Percentiles rank a stretch among this genome's conserved stretches.
Conservation (phyloP, 2,113 vertebrate genomes). For the Opisthocomus hoazin region DNA sequence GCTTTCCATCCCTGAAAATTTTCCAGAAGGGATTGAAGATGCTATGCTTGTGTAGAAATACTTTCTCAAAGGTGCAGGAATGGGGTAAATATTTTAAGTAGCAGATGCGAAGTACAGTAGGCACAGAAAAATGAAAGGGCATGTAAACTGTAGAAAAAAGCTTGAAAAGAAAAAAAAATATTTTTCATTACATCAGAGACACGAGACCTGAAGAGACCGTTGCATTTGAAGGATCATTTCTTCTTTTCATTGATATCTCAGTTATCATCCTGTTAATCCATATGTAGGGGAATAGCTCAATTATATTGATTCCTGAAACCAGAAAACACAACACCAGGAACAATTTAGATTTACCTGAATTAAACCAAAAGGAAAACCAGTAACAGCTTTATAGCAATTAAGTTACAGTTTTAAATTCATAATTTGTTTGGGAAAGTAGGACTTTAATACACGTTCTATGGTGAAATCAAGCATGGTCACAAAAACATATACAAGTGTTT, state of each 20-base stretch:
- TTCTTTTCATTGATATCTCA: background rate
- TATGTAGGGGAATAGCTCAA: background rate
- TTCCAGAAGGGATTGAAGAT: background rate
- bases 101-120: background rate
- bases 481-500: background rate
- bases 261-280: background rate
- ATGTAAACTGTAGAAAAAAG: background rate
- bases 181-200: background rate
- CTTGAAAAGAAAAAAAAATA: background rate
- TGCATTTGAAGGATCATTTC: background rate
- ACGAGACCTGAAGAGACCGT: background rate
- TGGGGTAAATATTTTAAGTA: background rate
- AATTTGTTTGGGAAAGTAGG: background rate
- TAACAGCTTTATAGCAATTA: background rate
- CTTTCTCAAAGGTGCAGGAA: background rate
- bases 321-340: background rate
- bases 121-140: background rate
- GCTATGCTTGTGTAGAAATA: background rate
- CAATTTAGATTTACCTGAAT: background rate
- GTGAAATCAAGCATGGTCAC: background rate
- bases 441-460: background rate
- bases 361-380: background rate
- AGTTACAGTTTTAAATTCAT: background rate
- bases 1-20: background rate
- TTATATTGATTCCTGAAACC: background rate